A percentile compares a stretch with the other conserved stretches of the same genome.
Evolutionary conservation across 2,797 vertebrate species (phyloP).

Genomic region (Botia almorhae): DNA sequence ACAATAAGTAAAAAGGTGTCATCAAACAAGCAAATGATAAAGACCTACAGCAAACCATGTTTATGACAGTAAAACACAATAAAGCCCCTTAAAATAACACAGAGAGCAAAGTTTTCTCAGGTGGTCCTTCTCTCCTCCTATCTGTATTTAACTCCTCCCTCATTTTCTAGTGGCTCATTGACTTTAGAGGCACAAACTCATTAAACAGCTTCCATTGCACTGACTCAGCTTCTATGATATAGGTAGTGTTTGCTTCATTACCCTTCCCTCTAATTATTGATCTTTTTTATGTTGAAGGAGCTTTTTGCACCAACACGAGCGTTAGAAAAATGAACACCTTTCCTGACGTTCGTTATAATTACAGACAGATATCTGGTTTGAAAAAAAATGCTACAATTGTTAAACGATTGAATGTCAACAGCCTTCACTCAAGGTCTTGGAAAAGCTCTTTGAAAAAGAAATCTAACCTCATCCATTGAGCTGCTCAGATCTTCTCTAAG

Average conservation of each 20-base stretch:
- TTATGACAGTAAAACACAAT: slow-evolving; percentile 9
- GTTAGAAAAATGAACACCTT: background rate
- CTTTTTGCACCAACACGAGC: slow-evolving; percentile 14
- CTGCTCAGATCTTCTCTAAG: slow-evolving; percentile 21
- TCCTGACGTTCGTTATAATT: slow-evolving; percentile 4
- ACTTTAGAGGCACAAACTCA: slow-evolving; percentile 58
- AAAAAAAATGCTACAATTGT: background rate
- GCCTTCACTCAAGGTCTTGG: background rate
- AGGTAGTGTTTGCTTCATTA: slow-evolving; percentile 67
- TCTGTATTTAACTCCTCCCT: slow-evolving; percentile 29
- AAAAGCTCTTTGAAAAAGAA: background rate
- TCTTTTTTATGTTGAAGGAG: slow-evolving; percentile 46
- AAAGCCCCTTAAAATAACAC: slow-evolving; percentile 25
- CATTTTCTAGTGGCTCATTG: slow-evolving; percentile 53
- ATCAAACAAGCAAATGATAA: slow-evolving; percentile 1
- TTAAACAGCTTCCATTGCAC: slow-evolving; percentile 49
- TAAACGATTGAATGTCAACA: background rate
- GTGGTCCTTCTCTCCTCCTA: slow-evolving; percentile 22
- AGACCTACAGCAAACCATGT: slow-evolving; percentile 18
- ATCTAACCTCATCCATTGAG: background rate
- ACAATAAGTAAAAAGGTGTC: background rate
- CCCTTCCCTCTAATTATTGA: slow-evolving; percentile 66
- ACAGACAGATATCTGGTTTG: background rate
- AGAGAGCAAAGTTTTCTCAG: slow-evolving; percentile 15
- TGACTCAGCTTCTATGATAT: slow-evolving; percentile 54